Evolutionary conservation across 1,140 invertebrate genomes (phyloP).

Genomic region (Mamestra configurata): DNA sequence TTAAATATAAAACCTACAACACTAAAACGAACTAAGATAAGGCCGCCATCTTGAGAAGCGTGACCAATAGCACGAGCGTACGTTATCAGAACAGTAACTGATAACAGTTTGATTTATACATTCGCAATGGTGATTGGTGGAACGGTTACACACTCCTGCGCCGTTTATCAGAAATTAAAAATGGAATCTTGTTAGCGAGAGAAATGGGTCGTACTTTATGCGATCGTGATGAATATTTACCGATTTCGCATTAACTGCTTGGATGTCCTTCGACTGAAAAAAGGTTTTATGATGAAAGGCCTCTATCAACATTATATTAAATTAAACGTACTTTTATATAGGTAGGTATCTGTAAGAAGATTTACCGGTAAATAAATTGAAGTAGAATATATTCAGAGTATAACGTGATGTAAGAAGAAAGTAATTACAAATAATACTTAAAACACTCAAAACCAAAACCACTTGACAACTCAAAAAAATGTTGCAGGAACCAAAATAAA

Average conservation of each 20-base stretch:
- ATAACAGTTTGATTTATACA: slow-evolving; percentile 82
- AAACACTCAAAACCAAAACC: slow-evolving; percentile 26
- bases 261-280: not conserved
- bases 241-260: slow-evolving; percentile 18
- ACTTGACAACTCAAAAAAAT: slow-evolving; percentile 18
- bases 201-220: slow-evolving; percentile 73
- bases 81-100: slow-evolving; percentile 74
- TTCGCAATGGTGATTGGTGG: slow-evolving; percentile 73
- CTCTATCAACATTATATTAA: too few relatives aligned
- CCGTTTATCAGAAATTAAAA: slow-evolving; percentile 73
- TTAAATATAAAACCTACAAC: slow-evolving; percentile 60
- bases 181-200: slow-evolving; percentile 70
- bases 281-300: not conserved
- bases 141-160: slow-evolving; percentile 55
- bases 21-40: slow-evolving; percentile 73
- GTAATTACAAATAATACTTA: not conserved
- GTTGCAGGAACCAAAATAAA: slow-evolving; percentile 46
- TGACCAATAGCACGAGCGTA: slow-evolving; percentile 74
- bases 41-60: slow-evolving; percentile 77
- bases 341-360: too few relatives aligned
- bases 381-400: too few relatives aligned
- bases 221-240: slow-evolving; percentile 54
- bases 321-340: too few relatives aligned
- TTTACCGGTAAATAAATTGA: too few relatives aligned
- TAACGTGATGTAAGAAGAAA: too few relatives aligned